phyloP scores from a whole-genome alignment of 2,797 vertebrate species.

The Lagorchestes hirsutus region DNA sequence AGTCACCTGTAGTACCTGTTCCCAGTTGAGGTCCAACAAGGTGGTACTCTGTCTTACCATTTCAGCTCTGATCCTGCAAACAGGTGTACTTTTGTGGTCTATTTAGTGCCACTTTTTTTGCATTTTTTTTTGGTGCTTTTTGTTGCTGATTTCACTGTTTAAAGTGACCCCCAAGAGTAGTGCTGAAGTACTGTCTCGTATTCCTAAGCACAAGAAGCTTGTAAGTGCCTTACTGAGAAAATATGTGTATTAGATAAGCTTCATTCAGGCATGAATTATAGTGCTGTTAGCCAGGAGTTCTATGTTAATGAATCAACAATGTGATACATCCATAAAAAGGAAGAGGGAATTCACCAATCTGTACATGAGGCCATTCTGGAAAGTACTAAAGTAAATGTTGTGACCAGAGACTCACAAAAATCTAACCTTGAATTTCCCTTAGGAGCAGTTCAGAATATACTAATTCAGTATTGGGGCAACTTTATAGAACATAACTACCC shows the following conservation, averaged over 20 bases:
- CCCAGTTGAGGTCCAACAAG: neutral
- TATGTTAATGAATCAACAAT: constrained; percentile 7
- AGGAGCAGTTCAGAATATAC: neutral
- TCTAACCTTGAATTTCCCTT: neutral
- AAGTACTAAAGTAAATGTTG: neutral
- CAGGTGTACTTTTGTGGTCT: neutral
- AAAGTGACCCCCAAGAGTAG: neutral
- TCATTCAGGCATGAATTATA: neutral
- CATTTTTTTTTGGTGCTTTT: neutral
- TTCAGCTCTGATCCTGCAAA: neutral
- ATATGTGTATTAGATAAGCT: neutral
- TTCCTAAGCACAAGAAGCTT: neutral
- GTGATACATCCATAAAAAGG: neutral
- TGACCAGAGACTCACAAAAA: neutral
- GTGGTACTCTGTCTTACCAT: neutral
- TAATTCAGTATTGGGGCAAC: neutral
- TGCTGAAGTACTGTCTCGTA: neutral
- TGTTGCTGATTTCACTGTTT: neutral
- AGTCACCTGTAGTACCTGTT: neutral
- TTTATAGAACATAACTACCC: neutral
- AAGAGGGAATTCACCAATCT: neutral
- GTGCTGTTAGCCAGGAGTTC: neutral
- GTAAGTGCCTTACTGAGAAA: neutral
- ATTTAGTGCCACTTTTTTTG: neutral
- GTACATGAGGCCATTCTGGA: neutral